A percentile compares a stretch with the other conserved stretches of the same genome.
These are phyloP conservation scores for Cromileptes altivelis DNA, from an alignment of 2,113 vertebrate genomes.

Conservation along the genomic window DNA sequence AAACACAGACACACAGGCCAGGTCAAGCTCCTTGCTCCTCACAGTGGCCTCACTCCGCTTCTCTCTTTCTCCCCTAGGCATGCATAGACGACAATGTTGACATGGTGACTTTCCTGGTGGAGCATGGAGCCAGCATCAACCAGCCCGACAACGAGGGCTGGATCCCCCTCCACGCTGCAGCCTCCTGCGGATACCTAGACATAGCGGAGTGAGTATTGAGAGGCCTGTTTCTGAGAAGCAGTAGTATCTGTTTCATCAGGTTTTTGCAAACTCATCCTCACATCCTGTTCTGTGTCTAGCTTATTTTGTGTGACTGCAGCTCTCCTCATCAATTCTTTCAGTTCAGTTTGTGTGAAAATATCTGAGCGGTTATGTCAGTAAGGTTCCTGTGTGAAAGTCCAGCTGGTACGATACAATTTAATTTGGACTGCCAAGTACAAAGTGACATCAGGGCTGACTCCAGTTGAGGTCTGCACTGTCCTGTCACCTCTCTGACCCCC, in stretches of 20 bases:
- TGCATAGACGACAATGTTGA: constrained; percentile 99
- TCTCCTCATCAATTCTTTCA: too few species aligned
- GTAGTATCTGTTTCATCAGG: constrained; percentile 36
- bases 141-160: constrained; percentile 99
- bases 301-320: neutral
- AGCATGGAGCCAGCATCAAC: constrained; percentile 97
- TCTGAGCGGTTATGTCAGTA: neutral
- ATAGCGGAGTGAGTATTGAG: constrained; percentile 95
- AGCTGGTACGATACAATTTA: neutral
- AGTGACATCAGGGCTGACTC: neutral
- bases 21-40: neutral
- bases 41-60: constrained; percentile 8
- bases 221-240: neutral
- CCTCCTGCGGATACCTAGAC: constrained; percentile 98
- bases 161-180: constrained; percentile 98
- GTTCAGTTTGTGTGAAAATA: neutral
- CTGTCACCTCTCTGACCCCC: neutral
- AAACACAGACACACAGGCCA: neutral
- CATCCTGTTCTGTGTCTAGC: constrained; percentile 31
- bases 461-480: constrained; percentile 6
- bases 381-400: neutral
- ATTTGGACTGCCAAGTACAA: neutral
- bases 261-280: constrained; percentile 26
- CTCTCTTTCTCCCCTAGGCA: constrained; percentile 84
- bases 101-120: constrained; percentile 99